Conservation (phyloP, 2,888 invertebrate genomes). For the Myathropa florea region DNA sequence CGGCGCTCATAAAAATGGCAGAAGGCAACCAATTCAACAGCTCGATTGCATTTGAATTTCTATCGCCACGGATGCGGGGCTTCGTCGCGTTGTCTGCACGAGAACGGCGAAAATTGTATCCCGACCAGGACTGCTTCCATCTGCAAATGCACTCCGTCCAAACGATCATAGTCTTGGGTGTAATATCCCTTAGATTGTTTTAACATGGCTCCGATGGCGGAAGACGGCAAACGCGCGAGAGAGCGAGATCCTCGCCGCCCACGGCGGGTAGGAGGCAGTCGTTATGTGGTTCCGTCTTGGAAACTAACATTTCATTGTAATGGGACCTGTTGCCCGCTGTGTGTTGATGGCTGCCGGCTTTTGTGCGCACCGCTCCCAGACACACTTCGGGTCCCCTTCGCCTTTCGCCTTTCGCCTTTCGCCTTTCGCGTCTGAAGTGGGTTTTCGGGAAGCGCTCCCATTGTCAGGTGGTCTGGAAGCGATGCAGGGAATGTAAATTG, state of each 20-base stretch:
- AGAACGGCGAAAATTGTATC: constrained; percentile 41
- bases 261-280: constrained; percentile 8
- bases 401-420: neutral
- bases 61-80: neutral
- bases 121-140: neutral
- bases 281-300: constrained; percentile 57
- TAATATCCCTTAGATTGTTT: constrained; percentile 71
- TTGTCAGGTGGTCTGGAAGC: constrained; percentile 22
- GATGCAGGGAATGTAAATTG: constrained; percentile 69
- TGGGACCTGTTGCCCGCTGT: constrained; percentile 60
- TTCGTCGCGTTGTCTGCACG: neutral
- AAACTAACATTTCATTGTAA: constrained; percentile 64
- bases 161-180: constrained; percentile 69
- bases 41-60: constrained; percentile 57
- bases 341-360: constrained; percentile 49
- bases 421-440: neutral
- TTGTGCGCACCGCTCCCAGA: constrained; percentile 25
- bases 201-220: constrained; percentile 50
- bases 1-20: constrained; percentile 48
- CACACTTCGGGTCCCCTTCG: constrained; percentile 5
- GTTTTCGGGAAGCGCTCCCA: constrained; percentile 3
- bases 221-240: neutral
- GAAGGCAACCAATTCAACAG: constrained; percentile 46
- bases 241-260: constrained; percentile 9
- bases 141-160: constrained; percentile 53